A percentile compares a stretch with the other conserved stretches of the same genome.
Conservation (phyloP, 2,888 invertebrate genomes). For the Tricholauxania praeusta region DNA sequence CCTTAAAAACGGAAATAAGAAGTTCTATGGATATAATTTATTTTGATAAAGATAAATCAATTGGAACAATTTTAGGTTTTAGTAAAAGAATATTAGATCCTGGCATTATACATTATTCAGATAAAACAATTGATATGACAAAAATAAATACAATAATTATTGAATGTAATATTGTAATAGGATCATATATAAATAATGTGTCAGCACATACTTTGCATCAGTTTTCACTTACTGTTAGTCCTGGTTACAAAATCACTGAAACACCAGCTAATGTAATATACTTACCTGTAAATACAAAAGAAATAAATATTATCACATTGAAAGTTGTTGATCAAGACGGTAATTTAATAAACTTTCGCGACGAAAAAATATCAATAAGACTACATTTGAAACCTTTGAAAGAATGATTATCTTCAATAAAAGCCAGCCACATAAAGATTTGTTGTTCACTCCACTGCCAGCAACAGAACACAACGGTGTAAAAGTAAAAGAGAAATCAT, state of each 20-base stretch:
- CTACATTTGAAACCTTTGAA: no score
- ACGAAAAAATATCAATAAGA: no score
- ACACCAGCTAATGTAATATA: constrained; percentile 58
- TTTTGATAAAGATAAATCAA: constrained; percentile 39
- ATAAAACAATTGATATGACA: constrained; percentile 56
- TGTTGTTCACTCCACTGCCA: constrained; percentile 15
- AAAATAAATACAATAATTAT: constrained; percentile 48
- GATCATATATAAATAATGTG: constrained; percentile 48
- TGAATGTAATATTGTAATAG: constrained; percentile 44
- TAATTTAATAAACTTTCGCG: constrained; percentile 55
- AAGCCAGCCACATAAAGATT: constrained; percentile 25
- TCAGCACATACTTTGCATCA: constrained; percentile 59
- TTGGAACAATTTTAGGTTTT: constrained; percentile 43
- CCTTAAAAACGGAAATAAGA: constrained; percentile 17
- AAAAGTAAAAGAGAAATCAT: constrained; percentile 39
- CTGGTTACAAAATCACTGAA: constrained; percentile 61
- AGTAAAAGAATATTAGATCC: constrained; percentile 37
- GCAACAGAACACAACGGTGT: constrained; percentile 33
- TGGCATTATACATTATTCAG: constrained; percentile 49
- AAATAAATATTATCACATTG: constrained; percentile 53
- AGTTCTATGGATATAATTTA: not conserved
- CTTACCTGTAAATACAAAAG: constrained; percentile 55
- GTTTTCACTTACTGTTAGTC: constrained; percentile 52
- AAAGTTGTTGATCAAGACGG: constrained; percentile 57
- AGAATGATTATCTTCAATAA: constrained; percentile 44